Evolutionary conservation across 2,797 vertebrate species (phyloP).

Genomic region (Ctenopoma multispine): DNA sequence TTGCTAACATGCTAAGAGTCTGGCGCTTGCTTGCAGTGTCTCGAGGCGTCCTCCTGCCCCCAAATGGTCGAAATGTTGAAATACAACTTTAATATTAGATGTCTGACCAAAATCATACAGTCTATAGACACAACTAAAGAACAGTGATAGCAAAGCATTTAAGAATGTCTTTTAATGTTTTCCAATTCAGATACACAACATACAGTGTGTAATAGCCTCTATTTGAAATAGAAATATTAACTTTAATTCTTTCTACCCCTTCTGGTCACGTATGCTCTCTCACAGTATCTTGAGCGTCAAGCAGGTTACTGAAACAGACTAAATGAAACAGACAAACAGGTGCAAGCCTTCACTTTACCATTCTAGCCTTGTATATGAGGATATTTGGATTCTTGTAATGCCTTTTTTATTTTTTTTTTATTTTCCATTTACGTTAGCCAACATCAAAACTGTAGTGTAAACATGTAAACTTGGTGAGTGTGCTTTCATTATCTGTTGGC

Average conservation of each 20-base stretch:
- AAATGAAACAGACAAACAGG: conserved; percentile 87
- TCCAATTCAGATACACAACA: conserved; percentile 89
- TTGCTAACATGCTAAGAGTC: neutral
- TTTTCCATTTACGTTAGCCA: conserved; percentile 62
- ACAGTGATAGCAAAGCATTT: conserved; percentile 59
- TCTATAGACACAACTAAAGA: neutral
- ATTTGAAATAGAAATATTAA: conserved; percentile 90
- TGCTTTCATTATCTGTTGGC: conserved; percentile 84
- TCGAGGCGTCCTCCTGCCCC: neutral
- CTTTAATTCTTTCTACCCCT: conserved; percentile 79
- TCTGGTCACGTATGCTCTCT: conserved; percentile 77
- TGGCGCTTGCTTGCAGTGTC: neutral
- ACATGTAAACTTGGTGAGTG: conserved; percentile 83
- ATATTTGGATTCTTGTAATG: conserved; percentile 73
- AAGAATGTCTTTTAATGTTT: conserved; percentile 89
- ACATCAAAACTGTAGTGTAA: conserved; percentile 82
- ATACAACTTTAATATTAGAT: neutral
- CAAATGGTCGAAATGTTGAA: conserved; percentile 2
- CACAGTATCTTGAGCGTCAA: conserved; percentile 80
- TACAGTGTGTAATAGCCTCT: conserved; percentile 90
- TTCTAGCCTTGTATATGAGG: conserved; percentile 73
- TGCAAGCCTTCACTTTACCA: conserved; percentile 83
- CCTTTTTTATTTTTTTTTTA: conserved; percentile 27
- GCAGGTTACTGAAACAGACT: conserved; percentile 83
- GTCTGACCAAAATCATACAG: conserved; percentile 16